Base-by-base conservation (phyloP, 1,140 invertebrate genomes). In the Drosophila miranda region DNA sequence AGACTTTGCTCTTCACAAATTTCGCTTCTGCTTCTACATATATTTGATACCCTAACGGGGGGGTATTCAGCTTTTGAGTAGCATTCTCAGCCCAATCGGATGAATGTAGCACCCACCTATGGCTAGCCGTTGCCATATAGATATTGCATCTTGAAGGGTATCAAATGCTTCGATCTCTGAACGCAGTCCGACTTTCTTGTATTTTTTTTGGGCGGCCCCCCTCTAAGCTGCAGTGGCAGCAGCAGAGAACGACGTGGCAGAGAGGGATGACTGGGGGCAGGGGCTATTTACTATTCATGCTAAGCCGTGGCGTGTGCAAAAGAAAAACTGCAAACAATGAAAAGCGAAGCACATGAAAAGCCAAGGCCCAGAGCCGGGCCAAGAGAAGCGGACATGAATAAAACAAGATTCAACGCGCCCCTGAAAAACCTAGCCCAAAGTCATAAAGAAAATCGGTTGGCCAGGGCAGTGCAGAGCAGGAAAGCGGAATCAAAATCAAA, bases 221-320 rank as follows among this genome's bases (percentile, higher is more conserved):
- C 43, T 42, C 53, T 63, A 63, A 63, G 52, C 53, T 55, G 34
- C 34, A 38, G 34, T 38, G 34, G 34, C 34, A 38, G 34, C 5
- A 38, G 34, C 34, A 9, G 34, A 38, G 61, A 23, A 23, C 23
- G 4, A 23, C 23, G 4, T 23, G 23, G 23, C 23, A 23, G 23
- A 26, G 30, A 13, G 7, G 44, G 42, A 30, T 19, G 9, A 9
- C 3, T 13, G 42, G n/a, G 44, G 16, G 30, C 11, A 21, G 14
- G 38, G 60, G 50, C 81, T 87, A 87, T 84, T 84, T 87, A 75
- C 82, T 84, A 87, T 84, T 87, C 81, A 84, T 84, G 82, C 69
- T 77, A 77, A 84, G 81, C 81, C 82, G 55, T 74, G 59, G 73
- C 68, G 68, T 87, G 77, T 77, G 81, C 77, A 75, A 73, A 86